Conservation (phyloP, 1,140 invertebrate genomes). For the Ladona fulva region DNA sequence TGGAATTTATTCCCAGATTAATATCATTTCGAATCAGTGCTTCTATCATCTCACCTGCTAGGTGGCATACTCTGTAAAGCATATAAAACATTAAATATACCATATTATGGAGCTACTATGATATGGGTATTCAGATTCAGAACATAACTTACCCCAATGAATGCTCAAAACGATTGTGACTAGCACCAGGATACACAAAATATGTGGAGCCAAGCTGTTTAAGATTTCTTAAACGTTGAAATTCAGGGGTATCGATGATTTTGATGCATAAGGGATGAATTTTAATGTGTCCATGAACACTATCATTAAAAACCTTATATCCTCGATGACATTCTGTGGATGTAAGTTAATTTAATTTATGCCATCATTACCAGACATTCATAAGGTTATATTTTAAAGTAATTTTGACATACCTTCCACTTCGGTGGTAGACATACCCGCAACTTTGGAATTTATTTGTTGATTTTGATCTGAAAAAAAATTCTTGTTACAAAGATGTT, state of each 20-base stretch:
- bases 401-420: not conserved
- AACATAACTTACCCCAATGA: slow-evolving; percentile 43
- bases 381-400: not conserved
- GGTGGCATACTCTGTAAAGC: slow-evolving; percentile 28
- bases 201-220: slow-evolving; percentile 46
- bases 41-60: slow-evolving; percentile 28
- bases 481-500: no score
- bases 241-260: slow-evolving; percentile 53
- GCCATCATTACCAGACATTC: not conserved
- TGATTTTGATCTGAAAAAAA: no score
- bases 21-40: slow-evolving; percentile 19
- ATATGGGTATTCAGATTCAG: not conserved
- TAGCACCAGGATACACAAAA: slow-evolving; percentile 47
- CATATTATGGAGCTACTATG: no score
- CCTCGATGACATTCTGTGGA: not conserved
- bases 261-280: slow-evolving; percentile 38
- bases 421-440: not conserved
- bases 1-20: not conserved
- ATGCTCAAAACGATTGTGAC: slow-evolving; percentile 53
- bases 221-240: slow-evolving; percentile 48
- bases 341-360: not conserved
- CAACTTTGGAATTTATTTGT: not conserved
- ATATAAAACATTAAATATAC: not conserved
- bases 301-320: slow-evolving; percentile 42
- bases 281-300: slow-evolving; percentile 42